Percentiles rank a stretch among this genome's conserved stretches.
phyloP scores from a whole-genome alignment of 53 echinoderm and acorn worm genomes.

The Stichopus horrens region DNA sequence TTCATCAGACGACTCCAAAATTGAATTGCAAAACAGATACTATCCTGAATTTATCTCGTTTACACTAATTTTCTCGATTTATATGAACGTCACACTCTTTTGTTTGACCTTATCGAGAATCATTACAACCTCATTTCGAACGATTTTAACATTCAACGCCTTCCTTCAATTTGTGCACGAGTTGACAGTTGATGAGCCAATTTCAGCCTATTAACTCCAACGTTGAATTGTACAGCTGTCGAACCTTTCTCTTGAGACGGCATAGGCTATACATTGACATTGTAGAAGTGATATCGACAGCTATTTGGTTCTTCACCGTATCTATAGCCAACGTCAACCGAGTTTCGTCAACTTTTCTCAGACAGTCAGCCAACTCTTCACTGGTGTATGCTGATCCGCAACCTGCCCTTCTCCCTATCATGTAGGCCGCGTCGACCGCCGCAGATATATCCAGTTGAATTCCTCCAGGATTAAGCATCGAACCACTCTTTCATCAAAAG shows the following conservation, averaged over 20 bases:
- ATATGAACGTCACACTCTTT: no score
- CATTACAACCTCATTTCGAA: no score
- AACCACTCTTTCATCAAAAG: slow-evolving; percentile 13
- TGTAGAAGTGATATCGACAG: background rate
- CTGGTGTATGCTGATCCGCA: background rate
- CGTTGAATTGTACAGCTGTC: background rate
- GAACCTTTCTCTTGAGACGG: no score
- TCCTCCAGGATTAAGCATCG: slow-evolving; percentile 34
- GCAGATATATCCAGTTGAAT: background rate
- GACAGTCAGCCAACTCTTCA: slow-evolving; percentile 29
- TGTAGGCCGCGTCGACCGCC: background rate
- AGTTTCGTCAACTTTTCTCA: slow-evolving; percentile 8
- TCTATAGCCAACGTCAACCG: slow-evolving; percentile 16
- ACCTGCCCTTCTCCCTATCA: background rate
- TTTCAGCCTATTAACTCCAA: background rate
- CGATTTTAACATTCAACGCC: background rate
- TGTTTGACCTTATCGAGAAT: no score
- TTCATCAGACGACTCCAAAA: no score
- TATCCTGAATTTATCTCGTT: no score
- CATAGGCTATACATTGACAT: background rate
- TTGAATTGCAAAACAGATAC: no score
- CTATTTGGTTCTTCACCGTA: background rate
- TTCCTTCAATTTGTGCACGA: background rate
- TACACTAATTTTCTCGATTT: no score
- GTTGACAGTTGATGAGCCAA: background rate